Percentiles rank a stretch among this genome's conserved stretches.
phyloP scores from a whole-genome alignment of 1,140 invertebrate genomes.

The Caenorhabditis latens region DNA sequence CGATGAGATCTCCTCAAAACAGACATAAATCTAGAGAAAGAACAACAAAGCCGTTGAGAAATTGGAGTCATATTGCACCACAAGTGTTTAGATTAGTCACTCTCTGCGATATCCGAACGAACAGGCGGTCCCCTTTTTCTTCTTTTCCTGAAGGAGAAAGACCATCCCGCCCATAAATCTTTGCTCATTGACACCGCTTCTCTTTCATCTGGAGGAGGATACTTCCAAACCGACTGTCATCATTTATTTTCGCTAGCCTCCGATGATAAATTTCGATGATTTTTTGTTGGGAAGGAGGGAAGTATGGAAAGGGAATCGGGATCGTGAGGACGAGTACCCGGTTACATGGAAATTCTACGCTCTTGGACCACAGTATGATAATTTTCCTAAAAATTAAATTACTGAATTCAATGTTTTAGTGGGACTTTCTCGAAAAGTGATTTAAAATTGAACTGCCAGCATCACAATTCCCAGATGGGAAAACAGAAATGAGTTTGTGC shows the following conservation, averaged over 20 bases:
- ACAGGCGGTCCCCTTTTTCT: slow-evolving; percentile 13
- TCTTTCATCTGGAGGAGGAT: neutral
- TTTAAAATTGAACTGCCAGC: too few relatives aligned
- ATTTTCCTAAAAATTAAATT: too few relatives aligned
- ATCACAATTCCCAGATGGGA: too few relatives aligned
- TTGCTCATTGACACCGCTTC: neutral
- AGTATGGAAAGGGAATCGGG: neutral
- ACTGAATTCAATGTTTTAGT: too few relatives aligned
- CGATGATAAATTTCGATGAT: neutral
- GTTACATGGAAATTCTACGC: too few relatives aligned
- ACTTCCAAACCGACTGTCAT: neutral
- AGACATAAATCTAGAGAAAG: slow-evolving; percentile 8
- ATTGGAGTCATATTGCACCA: slow-evolving; percentile 42
- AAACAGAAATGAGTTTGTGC: too few relatives aligned
- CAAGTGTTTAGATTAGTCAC: slow-evolving; percentile 50
- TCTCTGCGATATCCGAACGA: neutral
- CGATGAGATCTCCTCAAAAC: neutral
- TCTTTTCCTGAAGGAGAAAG: neutral
- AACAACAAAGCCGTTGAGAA: neutral
- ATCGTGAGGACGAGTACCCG: neutral
- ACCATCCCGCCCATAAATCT: neutral
- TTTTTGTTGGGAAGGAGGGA: neutral
- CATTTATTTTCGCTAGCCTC: neutral
- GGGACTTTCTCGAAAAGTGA: too few relatives aligned
- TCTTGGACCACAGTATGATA: too few relatives aligned